Conservation (phyloP, 2,797 vertebrate species). For the Poecilia wingei region DNA sequence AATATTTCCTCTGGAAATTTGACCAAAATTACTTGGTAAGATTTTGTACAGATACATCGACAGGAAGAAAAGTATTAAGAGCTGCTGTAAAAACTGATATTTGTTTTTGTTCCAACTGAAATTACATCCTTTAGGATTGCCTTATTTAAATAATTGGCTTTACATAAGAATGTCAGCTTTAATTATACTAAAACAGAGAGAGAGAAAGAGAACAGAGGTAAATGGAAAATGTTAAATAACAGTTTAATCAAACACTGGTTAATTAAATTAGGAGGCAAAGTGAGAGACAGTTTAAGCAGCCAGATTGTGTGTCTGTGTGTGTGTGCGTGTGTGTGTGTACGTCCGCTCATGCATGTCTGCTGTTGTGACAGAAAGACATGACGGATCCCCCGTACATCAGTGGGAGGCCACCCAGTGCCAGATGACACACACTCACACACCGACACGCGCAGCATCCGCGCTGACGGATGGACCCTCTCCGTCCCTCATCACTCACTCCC, state of each 20-base stretch:
- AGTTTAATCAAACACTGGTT: background rate
- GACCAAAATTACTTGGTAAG: no score
- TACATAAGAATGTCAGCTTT: background rate
- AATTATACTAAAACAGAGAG: background rate
- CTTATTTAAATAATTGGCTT: background rate
- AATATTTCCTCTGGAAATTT: no score
- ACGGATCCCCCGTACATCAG: conserved; percentile 67
- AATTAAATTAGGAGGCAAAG: background rate
- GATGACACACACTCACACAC: conserved; percentile 50
- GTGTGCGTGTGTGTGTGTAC: background rate
- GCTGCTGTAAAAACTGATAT: background rate
- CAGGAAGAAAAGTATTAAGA: background rate
- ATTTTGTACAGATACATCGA: no score
- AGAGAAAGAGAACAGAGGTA: background rate
- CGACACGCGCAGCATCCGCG: conserved; percentile 29
- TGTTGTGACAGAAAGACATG: conserved; percentile 76
- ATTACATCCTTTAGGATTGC: background rate
- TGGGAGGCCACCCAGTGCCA: conserved; percentile 60
- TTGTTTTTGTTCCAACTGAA: background rate
- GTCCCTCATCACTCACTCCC: conserved; percentile 61
- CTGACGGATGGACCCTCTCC: conserved; percentile 59
- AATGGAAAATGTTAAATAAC: background rate
- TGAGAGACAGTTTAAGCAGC: background rate
- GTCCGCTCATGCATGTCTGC: conserved; percentile 62
- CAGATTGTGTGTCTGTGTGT: background rate